A percentile compares a stretch with the other conserved stretches of the same genome.
phyloP scores from a whole-genome alignment of 2,888 invertebrate species.

The Drosophila anceps region DNA sequence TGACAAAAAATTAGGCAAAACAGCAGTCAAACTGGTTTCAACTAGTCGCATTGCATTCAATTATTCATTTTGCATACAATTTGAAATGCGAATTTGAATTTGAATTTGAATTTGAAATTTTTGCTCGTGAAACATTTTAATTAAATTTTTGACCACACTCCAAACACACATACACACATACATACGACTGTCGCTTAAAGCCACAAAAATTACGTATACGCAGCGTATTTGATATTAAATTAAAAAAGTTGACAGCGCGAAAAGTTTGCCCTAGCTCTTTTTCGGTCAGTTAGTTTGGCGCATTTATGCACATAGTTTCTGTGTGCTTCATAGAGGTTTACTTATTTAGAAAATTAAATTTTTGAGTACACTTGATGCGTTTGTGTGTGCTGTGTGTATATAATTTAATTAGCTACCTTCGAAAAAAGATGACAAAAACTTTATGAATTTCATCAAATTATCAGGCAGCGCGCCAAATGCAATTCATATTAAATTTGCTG shows the following conservation, averaged over 20 bases:
- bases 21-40: slow-evolving; percentile 53
- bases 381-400: slow-evolving; percentile 5
- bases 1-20: slow-evolving; percentile 52
- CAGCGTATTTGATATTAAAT: slow-evolving; percentile 68
- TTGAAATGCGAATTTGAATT: slow-evolving; percentile 62
- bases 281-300: slow-evolving; percentile 54
- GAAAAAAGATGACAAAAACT: slow-evolving; percentile 38
- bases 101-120: slow-evolving; percentile 63
- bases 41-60: slow-evolving; percentile 60
- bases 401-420: slow-evolving; percentile 42
- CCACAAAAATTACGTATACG: slow-evolving; percentile 78
- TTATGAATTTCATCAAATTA: slow-evolving; percentile 37
- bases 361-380: slow-evolving; percentile 23
- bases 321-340: slow-evolving; percentile 6
- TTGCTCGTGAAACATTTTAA: slow-evolving; percentile 68
- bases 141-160: slow-evolving; percentile 67
- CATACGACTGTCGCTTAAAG: slow-evolving; percentile 52
- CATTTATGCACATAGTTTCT: slow-evolving; percentile 30
- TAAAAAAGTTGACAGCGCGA: slow-evolving; percentile 66
- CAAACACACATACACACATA: slow-evolving; percentile 13
- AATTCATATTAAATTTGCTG: slow-evolving; percentile 45
- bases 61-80: slow-evolving; percentile 74
- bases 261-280: slow-evolving; percentile 48
- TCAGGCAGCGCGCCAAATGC: slow-evolving; percentile 17
- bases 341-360: slow-evolving; percentile 42